Conservation (phyloP, 2,888 invertebrate species). For the Tachina lurida region DNA sequence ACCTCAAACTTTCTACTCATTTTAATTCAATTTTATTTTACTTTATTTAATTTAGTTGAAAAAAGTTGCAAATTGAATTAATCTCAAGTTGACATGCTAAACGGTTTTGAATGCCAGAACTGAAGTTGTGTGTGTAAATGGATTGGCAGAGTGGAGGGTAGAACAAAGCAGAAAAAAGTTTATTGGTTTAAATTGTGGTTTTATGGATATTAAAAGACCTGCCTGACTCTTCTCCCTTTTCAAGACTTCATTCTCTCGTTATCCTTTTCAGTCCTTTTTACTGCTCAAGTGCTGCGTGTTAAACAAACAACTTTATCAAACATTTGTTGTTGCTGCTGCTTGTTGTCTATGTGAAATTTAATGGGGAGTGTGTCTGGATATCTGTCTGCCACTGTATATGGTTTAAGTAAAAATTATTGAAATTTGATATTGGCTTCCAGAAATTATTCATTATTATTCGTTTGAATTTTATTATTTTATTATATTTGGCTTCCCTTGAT, state of each 20-base stretch:
- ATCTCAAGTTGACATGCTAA: constrained; percentile 81
- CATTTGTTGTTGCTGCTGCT: constrained; percentile 50
- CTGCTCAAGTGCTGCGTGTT: constrained; percentile 51
- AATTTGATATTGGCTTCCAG: constrained; percentile 65
- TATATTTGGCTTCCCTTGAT: constrained; percentile 51
- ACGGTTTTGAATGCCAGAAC: constrained; percentile 74
- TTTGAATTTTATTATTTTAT: constrained; percentile 40
- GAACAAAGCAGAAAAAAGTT: constrained; percentile 12
- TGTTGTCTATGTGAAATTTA: constrained; percentile 21
- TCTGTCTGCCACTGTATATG: constrained; percentile 23
- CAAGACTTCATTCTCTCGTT: neutral
- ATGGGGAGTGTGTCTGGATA: constrained; percentile 40
- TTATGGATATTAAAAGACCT: constrained; percentile 60
- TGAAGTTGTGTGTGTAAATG: neutral
- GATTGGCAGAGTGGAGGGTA: neutral
- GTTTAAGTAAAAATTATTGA: constrained; percentile 44
- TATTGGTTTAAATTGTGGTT: constrained; percentile 64
- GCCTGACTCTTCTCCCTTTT: constrained; percentile 21
- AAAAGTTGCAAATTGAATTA: constrained; percentile 84
- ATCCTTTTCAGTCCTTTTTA: constrained; percentile 22
- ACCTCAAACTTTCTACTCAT: constrained; percentile 29
- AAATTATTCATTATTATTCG: constrained; percentile 59
- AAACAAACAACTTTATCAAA: constrained; percentile 67
- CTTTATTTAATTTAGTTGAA: constrained; percentile 3
- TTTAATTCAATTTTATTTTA: constrained; percentile 8